These are phyloP conservation scores for Micromussa lordhowensis DNA, from an alignment of 92 coral and sea anemone species.

Conservation along the genomic window DNA sequence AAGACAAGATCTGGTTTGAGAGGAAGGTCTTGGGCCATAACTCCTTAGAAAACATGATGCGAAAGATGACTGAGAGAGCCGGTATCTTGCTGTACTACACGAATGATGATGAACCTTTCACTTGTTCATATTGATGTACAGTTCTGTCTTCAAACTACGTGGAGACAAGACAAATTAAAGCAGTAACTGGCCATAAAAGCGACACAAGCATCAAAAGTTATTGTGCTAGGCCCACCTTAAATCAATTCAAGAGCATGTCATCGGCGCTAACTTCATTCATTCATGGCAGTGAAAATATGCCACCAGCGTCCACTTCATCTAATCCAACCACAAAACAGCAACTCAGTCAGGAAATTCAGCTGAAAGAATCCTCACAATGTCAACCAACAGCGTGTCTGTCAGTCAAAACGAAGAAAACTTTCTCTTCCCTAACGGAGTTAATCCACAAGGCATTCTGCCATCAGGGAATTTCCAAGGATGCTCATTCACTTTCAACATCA, in stretches of 20 bases:
- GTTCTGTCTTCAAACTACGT: constrained; percentile 6
- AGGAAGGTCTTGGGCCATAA: constrained; percentile 24
- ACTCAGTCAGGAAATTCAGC: no score
- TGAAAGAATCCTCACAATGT: background rate
- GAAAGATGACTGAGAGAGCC: background rate
- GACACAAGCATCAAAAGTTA: no score
- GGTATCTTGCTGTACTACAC: background rate
- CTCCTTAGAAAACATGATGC: background rate
- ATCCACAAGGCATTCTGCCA: no score
- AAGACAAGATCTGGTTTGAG: constrained; percentile 35
- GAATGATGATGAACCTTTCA: no score
- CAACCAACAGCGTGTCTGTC: background rate
- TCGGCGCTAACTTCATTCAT: constrained; percentile 16
- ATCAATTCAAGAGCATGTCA: background rate
- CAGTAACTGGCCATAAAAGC: no score
- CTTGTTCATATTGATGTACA: no score
- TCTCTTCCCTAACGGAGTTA: background rate
- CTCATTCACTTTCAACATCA: no score
- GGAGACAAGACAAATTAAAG: background rate
- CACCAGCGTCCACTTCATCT: background rate
- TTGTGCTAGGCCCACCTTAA: background rate
- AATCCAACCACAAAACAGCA: no score
- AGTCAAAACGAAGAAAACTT: background rate
- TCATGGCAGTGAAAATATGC: constrained; percentile 5
- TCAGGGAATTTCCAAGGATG: no score